Percentiles rank a stretch among this genome's conserved stretches.
phyloP scores from a whole-genome alignment of 1,140 invertebrate genomes.

The Ceratina calcarata region DNA sequence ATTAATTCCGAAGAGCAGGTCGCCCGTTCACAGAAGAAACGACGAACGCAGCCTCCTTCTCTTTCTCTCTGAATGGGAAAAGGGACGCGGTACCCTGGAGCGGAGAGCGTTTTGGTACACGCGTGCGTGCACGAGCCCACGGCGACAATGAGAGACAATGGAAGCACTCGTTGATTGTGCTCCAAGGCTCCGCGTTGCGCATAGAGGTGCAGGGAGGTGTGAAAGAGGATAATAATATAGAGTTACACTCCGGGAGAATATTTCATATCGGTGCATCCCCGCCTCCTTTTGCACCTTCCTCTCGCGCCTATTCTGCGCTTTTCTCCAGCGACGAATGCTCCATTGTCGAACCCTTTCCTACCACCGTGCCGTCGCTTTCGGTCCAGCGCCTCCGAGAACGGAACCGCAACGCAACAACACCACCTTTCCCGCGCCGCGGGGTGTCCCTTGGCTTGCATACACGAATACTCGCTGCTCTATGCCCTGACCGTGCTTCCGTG shows the following conservation, averaged over 20 bases:
- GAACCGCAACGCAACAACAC: neutral
- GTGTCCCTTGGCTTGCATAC: constrained; percentile 32
- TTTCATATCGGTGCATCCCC: constrained; percentile 67
- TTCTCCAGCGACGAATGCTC: constrained; percentile 43
- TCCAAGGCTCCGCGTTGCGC: constrained; percentile 65
- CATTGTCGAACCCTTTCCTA: neutral
- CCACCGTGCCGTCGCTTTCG: constrained; percentile 30
- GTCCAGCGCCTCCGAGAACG: constrained; percentile 64
- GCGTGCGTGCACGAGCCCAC: constrained; percentile 45
- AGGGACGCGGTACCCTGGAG: neutral
- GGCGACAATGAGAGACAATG: constrained; percentile 72
- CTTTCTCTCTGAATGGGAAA: too few relatives aligned
- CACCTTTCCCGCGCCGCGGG: constrained; percentile 48
- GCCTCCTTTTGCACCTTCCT: constrained; percentile 38
- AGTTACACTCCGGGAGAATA: constrained; percentile 75
- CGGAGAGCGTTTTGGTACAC: neutral
- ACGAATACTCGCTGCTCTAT: constrained; percentile 45
- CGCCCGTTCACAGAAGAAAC: neutral
- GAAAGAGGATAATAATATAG: constrained; percentile 81
- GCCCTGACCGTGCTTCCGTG: constrained; percentile 44
- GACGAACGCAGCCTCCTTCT: neutral
- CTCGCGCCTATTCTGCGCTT: constrained; percentile 46
- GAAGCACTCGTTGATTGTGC: constrained; percentile 73
- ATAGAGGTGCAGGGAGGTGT: constrained; percentile 77
- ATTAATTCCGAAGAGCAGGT: constrained; percentile 68